A percentile compares a stretch with the other conserved stretches of the same genome.
These are phyloP conservation scores for Podiceps cristatus DNA, from an alignment of 2,113 vertebrate genomes.

Conservation along the genomic window DNA sequence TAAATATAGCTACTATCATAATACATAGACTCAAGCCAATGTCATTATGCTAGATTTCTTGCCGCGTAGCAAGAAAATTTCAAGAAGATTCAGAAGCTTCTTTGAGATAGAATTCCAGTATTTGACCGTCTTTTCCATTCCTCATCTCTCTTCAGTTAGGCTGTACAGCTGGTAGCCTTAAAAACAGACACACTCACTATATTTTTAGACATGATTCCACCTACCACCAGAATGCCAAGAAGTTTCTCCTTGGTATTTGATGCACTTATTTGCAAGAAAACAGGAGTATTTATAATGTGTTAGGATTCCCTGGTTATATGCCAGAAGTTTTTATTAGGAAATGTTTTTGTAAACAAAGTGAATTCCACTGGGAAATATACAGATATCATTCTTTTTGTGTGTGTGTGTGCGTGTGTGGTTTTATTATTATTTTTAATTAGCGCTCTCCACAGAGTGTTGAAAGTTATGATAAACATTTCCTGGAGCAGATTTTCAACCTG, in stretches of 20 bases:
- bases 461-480: conserved; percentile 58
- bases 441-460: conserved; percentile 48
- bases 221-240: neutral
- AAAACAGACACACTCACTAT: neutral
- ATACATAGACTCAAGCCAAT: neutral
- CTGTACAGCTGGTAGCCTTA: neutral
- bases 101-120: neutral
- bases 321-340: conserved; percentile 45
- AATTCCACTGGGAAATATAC: conserved; percentile 65
- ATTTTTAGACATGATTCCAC: neutral
- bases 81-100: neutral
- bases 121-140: neutral
- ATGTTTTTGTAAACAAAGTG: conserved; percentile 41
- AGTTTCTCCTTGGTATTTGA: neutral
- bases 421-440: conserved; percentile 67
- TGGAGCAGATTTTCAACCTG: conserved; percentile 30
- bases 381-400: neutral
- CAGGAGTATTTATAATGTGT: neutral
- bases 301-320: conserved; percentile 3
- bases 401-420: neutral
- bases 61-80: neutral
- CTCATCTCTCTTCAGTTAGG: neutral
- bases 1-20: neutral
- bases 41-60: neutral
- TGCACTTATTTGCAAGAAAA: neutral